Evolutionary conservation across 1,140 invertebrate species (phyloP).

Genomic region (Neodiprion lecontei): DNA sequence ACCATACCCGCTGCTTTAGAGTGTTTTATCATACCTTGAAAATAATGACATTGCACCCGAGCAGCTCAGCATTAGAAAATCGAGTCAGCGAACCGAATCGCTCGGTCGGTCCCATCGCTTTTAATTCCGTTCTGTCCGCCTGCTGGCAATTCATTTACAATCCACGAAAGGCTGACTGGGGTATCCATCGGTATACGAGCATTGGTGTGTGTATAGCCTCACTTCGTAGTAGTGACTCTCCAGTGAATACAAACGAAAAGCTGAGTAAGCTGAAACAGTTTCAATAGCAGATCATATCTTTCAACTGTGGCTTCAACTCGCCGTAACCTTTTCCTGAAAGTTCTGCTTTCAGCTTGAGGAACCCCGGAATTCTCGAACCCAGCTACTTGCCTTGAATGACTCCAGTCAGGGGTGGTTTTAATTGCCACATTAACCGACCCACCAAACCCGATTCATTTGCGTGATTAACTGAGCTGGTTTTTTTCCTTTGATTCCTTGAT

Average conservation of each 20-base stretch:
- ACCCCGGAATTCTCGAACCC: neutral
- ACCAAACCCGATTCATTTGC: neutral
- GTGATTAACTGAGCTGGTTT: too few relatives aligned
- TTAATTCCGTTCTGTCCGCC: neutral
- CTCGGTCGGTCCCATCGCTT: too few relatives aligned
- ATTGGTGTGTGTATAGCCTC: too few relatives aligned
- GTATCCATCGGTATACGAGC: too few relatives aligned
- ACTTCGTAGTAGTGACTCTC: neutral
- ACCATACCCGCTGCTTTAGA: neutral
- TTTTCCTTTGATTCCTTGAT: too few relatives aligned
- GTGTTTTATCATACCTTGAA: neutral
- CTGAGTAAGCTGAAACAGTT: neutral
- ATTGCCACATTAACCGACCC: too few relatives aligned
- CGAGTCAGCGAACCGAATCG: too few relatives aligned
- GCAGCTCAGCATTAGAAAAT: too few relatives aligned
- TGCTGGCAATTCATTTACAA: constrained; percentile 23
- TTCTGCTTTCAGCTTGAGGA: neutral
- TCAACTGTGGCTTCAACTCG: neutral
- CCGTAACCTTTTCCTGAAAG: too few relatives aligned
- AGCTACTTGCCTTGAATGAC: too few relatives aligned
- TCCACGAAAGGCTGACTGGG: neutral
- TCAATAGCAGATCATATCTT: constrained; percentile 3
- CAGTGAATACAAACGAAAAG: neutral
- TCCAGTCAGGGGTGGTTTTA: too few relatives aligned
- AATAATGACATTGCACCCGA: neutral